Evolutionary conservation across 2,888 invertebrate species (phyloP).

Genomic region (Scaptomyza cyrtandrae): DNA sequence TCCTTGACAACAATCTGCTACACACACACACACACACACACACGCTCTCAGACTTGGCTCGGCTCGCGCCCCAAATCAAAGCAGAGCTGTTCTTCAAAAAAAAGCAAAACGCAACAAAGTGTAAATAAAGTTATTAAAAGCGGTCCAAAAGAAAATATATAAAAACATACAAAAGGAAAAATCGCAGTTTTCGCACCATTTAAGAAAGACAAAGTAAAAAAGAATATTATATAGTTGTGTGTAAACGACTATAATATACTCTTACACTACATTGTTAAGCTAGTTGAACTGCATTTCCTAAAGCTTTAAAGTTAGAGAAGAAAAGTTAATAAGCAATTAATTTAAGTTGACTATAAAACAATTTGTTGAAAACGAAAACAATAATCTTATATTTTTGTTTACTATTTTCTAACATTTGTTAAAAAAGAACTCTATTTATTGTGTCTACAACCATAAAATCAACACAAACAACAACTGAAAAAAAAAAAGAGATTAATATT

Average conservation of each 20-base stretch:
- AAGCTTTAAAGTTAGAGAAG: too few species aligned
- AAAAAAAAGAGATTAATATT: conserved; percentile 42
- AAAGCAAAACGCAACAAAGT: conserved; percentile 67
- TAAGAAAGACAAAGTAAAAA: conserved; percentile 14
- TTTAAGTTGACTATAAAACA: too few species aligned
- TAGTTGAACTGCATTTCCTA: too few species aligned
- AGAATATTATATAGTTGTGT: not conserved
- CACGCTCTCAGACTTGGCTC: conserved; percentile 23
- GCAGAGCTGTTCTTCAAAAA: not conserved
- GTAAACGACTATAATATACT: conserved; percentile 2
- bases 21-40: conserved; percentile 11
- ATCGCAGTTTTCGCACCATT: conserved; percentile 68
- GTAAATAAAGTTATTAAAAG: conserved; percentile 74
- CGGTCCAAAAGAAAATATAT: conserved; percentile 37
- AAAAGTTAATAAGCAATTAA: too few species aligned
- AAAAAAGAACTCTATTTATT: not conserved
- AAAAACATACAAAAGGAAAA: conserved; percentile 30
- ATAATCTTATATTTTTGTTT: too few species aligned
- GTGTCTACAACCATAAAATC: not conserved
- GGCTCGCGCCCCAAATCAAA: conserved; percentile 63
- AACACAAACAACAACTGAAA: conserved; percentile 33
- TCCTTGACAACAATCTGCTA: conserved; percentile 49
- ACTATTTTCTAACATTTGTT: too few species aligned
- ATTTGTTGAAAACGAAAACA: not conserved
- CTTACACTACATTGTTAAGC: not conserved